These are phyloP conservation scores for Podocnemis expansa DNA, from an alignment of 2,113 vertebrate species.

Conservation along the genomic window DNA sequence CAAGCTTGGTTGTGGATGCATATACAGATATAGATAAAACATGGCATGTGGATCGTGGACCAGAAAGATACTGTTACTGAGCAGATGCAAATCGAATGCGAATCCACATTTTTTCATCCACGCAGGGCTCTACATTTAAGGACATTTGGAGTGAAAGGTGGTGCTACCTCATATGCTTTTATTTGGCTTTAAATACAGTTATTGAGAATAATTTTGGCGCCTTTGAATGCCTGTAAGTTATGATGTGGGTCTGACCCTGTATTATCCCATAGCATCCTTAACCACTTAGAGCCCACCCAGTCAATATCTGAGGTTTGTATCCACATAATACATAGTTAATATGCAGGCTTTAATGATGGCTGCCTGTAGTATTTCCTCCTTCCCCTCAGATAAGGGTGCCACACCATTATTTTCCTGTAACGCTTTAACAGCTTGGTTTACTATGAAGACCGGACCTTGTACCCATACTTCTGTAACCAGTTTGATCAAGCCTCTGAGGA, in stretches of 20 bases:
- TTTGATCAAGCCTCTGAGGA: no score
- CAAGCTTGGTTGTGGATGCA: no score
- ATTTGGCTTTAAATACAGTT: not conserved
- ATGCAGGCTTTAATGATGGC: not conserved
- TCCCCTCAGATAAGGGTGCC: not conserved
- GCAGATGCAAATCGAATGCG: no score
- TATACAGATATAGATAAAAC: no score
- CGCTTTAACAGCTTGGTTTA: no score
- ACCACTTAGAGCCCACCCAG: not conserved
- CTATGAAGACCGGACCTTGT: no score
- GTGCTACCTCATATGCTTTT: not conserved
- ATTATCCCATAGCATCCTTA: not conserved
- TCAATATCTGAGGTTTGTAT: not conserved
- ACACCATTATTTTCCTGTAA: no score
- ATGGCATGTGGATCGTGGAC: no score
- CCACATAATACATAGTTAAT: not conserved
- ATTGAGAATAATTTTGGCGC: not conserved
- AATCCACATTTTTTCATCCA: no score
- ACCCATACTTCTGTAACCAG: no score
- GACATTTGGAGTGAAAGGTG: not conserved
- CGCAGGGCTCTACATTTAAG: no score
- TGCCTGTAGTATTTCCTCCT: not conserved
- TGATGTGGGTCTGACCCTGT: not conserved
- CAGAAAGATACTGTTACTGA: no score
- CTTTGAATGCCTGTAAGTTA: not conserved